Base-by-base conservation (phyloP, 1,140 invertebrate species). In the Pseudomyrmex gracilis region DNA sequence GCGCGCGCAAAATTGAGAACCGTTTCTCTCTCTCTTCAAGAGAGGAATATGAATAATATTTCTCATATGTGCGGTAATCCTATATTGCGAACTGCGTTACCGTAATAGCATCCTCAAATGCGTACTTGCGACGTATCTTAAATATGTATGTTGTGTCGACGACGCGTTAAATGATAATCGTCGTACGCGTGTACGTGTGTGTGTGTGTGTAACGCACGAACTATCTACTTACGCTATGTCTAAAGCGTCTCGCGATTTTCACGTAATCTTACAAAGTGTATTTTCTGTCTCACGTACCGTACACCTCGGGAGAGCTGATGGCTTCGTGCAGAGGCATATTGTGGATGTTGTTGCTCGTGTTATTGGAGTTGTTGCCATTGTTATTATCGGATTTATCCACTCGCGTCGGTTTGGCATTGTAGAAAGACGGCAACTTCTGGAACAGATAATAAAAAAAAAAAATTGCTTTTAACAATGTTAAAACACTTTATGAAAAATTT, bases 321-420 rank as follows among this genome's bases (percentile, higher is more conserved):
- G 92, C 89, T 82, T 94, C 93, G 88, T 94, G 91, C 60, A 93
- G 85, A 73, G 92, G 92, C 87, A 93, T 73, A 86, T 92, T 93
- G 87, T 93, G 93, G 66, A 93, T 94, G 83, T 93, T 93, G 85
- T 93, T 93, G 53, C 90, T 87, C 57, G 93, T 93, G 1, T 68
- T 80, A 67, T 80, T 80, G 58, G 92, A 90, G 86, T 94, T 93
- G 88, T 93, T 94, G 55, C 90, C 93, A 91, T 94, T 94, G 70
- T 94, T 94, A 88, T 94, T 94, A 67, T 94, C 92, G 73, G 91
- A 91, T 85, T 91, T 92, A 78, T 94, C 93, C 85, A 92, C 90
- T 64, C 93, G 90, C 63, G 92, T 92, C 45, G 93, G 87, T 89
- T 94, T 94, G 12, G 92, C 90, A 67, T 90, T 91, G 74, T 92